These are phyloP conservation scores for Nycticorax nycticorax DNA, from an alignment of 2,113 vertebrate genomes.

Conservation along the genomic window DNA sequence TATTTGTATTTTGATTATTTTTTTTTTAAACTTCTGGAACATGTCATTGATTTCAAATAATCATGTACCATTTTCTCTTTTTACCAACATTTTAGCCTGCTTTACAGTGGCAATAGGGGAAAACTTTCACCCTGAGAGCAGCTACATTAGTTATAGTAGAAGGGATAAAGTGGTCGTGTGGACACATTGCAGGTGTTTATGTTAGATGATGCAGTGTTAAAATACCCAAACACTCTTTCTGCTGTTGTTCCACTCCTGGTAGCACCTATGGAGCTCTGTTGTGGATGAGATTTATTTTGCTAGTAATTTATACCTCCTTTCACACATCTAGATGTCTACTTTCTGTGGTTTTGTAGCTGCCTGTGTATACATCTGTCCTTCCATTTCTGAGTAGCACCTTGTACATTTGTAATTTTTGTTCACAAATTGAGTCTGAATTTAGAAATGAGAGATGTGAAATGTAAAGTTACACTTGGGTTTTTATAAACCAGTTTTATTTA, in stretches of 20 bases:
- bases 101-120: not conserved
- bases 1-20: not conserved
- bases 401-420: not conserved
- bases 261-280: not conserved
- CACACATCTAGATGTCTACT: not conserved
- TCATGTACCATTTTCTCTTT: not conserved
- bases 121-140: not conserved
- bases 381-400: not conserved
- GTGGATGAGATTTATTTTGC: not conserved
- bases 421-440: not conserved
- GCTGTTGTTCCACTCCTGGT: not conserved
- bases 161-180: not conserved
- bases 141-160: not conserved
- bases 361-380: not conserved
- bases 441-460: not conserved
- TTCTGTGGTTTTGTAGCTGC: not conserved
- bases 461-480: not conserved
- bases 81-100: not conserved
- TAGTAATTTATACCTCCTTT: not conserved
- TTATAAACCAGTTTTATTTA: not conserved
- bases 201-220: not conserved
- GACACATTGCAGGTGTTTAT: not conserved
- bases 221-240: not conserved
- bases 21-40: not conserved
- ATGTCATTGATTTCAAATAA: not conserved